Percentiles rank a stretch among this genome's conserved stretches.
These are phyloP conservation scores for Matsumyia berberina DNA, from an alignment of 2,888 invertebrate genomes.

Conservation along the genomic window DNA sequence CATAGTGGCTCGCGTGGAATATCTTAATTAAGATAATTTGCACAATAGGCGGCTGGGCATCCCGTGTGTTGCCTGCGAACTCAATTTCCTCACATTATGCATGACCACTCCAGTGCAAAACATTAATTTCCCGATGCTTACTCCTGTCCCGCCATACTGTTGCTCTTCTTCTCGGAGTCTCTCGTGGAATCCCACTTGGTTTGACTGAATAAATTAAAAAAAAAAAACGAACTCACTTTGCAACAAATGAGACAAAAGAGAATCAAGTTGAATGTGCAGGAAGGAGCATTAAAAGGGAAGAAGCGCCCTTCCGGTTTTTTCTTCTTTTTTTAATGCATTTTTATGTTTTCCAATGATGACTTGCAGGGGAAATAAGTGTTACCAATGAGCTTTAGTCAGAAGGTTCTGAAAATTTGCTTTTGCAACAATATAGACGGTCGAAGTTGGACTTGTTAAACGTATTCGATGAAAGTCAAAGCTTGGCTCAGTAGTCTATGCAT, in stretches of 20 bases:
- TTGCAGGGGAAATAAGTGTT: conserved; percentile 19
- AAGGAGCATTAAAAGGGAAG: conserved; percentile 58
- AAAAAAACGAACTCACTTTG: conserved; percentile 38
- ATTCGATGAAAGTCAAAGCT: too few species aligned
- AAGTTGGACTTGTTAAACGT: too few species aligned
- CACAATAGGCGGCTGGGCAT: conserved; percentile 54
- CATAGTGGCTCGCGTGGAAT: conserved; percentile 45
- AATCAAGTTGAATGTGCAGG: conserved; percentile 59
- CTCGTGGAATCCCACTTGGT: conserved; percentile 16
- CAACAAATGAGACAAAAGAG: conserved; percentile 64
- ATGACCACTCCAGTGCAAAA: conserved; percentile 72
- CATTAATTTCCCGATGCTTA: conserved; percentile 66
- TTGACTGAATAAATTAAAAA: conserved; percentile 58
- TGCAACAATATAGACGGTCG: too few species aligned
- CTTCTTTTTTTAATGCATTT: conserved; percentile 1
- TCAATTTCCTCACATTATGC: conserved; percentile 73
- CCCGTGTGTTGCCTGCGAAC: conserved; percentile 59
- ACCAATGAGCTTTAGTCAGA: conserved; percentile 23
- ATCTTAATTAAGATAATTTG: conserved; percentile 74
- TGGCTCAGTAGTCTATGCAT: too few species aligned
- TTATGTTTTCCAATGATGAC: conserved; percentile 22
- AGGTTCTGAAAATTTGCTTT: too few species aligned
- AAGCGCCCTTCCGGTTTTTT: conserved; percentile 58
- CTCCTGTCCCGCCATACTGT: background rate
- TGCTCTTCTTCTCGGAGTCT: conserved; percentile 7